Percentiles rank a stretch among this genome's conserved stretches.
Conservation (phyloP, 37 sponge, comb jelly and placozoan genomes). For the Theonella swinhoei region DNA sequence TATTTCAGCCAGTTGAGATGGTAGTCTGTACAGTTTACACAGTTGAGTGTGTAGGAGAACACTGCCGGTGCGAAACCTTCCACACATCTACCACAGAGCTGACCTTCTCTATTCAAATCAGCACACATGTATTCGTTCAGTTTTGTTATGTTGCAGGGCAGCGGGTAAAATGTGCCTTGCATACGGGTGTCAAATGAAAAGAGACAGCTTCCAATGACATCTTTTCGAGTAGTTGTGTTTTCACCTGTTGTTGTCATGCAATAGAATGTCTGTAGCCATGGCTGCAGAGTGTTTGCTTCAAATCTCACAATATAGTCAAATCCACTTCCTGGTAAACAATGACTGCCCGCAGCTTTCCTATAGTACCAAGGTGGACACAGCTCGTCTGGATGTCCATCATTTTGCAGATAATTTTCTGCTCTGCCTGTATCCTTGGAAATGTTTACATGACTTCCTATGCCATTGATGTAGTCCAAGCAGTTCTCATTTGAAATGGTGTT, state of each 20-base stretch:
- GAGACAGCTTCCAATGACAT: neutral
- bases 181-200: neutral
- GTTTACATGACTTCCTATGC: no score
- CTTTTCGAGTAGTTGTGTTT: neutral
- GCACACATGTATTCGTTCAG: neutral
- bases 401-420: no score
- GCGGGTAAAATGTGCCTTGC: neutral
- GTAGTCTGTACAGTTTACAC: constrained; percentile 1
- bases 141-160: neutral
- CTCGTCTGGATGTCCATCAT: neutral
- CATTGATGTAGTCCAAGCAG: neutral
- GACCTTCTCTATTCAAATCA: neutral
- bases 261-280: neutral
- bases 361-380: neutral
- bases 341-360: neutral
- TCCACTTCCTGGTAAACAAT: neutral
- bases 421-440: no score
- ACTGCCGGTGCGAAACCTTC: neutral
- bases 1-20: constrained; percentile 1
- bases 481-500: neutral
- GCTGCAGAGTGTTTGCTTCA: neutral
- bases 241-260: neutral
- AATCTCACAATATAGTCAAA: no score
- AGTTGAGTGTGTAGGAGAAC: neutral
- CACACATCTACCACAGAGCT: constrained; percentile 6